phyloP scores from a whole-genome alignment of 2,888 invertebrate genomes.

The Scaptodrosophila latifasciaeformis region DNA sequence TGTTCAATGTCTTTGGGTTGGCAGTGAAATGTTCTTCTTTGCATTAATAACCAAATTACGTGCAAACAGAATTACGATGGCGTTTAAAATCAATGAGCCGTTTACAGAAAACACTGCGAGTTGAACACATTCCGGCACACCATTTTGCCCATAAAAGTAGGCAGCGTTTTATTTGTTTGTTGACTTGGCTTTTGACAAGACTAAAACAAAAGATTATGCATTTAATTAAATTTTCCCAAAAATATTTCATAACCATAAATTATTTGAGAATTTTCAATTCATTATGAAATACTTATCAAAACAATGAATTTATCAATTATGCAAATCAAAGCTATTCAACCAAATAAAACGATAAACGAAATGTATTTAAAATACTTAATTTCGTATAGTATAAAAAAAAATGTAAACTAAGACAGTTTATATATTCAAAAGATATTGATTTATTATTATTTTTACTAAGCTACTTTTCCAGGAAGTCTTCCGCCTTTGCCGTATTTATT shows the following conservation, averaged over 20 bases:
- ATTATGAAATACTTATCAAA: slow-evolving; percentile 13
- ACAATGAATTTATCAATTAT: slow-evolving; percentile 40
- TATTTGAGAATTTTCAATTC: slow-evolving; percentile 29
- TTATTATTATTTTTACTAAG: no score
- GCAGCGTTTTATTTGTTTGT: slow-evolving; percentile 2
- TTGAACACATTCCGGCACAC: slow-evolving; percentile 1
- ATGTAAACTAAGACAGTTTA: no score
- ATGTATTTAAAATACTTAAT: no score
- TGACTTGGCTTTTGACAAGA: no score
- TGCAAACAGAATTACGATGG: slow-evolving; percentile 37
- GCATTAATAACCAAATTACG: slow-evolving; percentile 46
- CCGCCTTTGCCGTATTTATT: no score
- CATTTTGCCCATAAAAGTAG: slow-evolving; percentile 17
- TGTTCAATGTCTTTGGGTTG: neutral
- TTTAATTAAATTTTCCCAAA: neutral
- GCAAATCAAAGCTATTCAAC: slow-evolving; percentile 34
- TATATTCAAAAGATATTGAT: no score
- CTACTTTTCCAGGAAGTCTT: no score
- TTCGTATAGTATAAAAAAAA: no score
- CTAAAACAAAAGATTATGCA: neutral
- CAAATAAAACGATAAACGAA: slow-evolving; percentile 20
- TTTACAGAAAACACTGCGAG: neutral
- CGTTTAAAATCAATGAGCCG: neutral
- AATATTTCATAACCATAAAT: slow-evolving; percentile 30
- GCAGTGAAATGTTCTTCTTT: neutral